Conservation (phyloP, 1,140 invertebrate genomes). For the Cylas formicarius region DNA sequence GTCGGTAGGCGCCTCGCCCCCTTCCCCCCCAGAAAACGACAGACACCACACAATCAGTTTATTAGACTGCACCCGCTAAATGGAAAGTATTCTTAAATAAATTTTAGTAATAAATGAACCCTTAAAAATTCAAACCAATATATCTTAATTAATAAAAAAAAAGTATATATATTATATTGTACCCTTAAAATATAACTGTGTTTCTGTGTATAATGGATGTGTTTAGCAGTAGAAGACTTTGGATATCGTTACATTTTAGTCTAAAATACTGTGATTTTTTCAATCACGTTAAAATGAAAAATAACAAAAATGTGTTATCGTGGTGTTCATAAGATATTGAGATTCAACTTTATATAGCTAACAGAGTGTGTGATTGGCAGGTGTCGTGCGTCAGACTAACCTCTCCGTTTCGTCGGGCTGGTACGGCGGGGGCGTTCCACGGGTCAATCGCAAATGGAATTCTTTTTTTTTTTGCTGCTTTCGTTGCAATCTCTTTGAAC, state of each 20-base stretch:
- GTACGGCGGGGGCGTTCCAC: no score
- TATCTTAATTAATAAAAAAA: slow-evolving; percentile 34
- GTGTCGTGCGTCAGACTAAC: no score
- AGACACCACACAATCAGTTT: slow-evolving; percentile 44
- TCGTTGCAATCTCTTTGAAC: slow-evolving; percentile 12
- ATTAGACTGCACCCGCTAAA: slow-evolving; percentile 43
- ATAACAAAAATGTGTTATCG: slow-evolving; percentile 40
- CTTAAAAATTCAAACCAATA: slow-evolving; percentile 22
- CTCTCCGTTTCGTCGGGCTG: no score
- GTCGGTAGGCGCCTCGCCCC: slow-evolving; percentile 16
- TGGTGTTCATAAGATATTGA: slow-evolving; percentile 40
- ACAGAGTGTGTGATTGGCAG: slow-evolving; percentile 29
- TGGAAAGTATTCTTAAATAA: slow-evolving; percentile 42
- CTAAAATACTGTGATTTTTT: slow-evolving; percentile 41
- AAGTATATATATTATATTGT: slow-evolving; percentile 36
- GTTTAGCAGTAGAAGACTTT: slow-evolving; percentile 39
- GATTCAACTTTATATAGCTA: slow-evolving; percentile 34
- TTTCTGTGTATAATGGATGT: slow-evolving; percentile 38
- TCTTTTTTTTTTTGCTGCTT: slow-evolving; percentile 11
- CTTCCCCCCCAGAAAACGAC: slow-evolving; percentile 22
- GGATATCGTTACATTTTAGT: slow-evolving; percentile 33
- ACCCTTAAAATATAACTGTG: slow-evolving; percentile 31
- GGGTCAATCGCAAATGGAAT: slow-evolving; percentile 14
- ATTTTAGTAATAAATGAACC: slow-evolving; percentile 29
- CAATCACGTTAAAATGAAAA: slow-evolving; percentile 31